These are phyloP conservation scores for Rambutsinella grinnellia DNA, from an alignment of 2,888 invertebrate genomes.

Conservation along the genomic window DNA sequence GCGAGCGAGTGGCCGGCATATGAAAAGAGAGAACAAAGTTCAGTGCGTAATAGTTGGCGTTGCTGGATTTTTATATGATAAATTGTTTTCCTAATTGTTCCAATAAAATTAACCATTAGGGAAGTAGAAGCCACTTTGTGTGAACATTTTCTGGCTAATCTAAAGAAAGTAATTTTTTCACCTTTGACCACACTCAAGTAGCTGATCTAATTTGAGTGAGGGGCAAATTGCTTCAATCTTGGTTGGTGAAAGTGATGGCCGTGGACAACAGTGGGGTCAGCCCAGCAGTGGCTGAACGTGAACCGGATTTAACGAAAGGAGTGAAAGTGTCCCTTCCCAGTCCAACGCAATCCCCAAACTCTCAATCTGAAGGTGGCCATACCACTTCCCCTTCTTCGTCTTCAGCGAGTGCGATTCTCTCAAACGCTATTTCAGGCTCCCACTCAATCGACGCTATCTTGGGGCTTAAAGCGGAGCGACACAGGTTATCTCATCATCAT, in stretches of 20 bases:
- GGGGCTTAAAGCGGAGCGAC: conserved; percentile 55
- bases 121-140: conserved; percentile 4
- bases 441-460: conserved; percentile 66
- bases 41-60: too few species aligned
- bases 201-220: too few species aligned
- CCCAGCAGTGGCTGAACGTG: conserved; percentile 61
- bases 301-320: conserved; percentile 55
- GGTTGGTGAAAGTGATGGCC: conserved; percentile 52
- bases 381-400: conserved; percentile 29
- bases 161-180: conserved; percentile 2
- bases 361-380: conserved; percentile 9
- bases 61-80: too few species aligned
- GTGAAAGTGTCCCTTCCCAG: conserved; percentile 44
- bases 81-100: too few species aligned
- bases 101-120: too few species aligned
- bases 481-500: conserved; percentile 29
- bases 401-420: conserved; percentile 17
- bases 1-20: too few species aligned
- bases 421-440: conserved; percentile 21
- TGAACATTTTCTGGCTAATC: neutral
- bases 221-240: too few species aligned
- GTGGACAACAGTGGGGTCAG: conserved; percentile 63
- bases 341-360: conserved; percentile 38
- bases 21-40: conserved; percentile 50
- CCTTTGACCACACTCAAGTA: too few species aligned